Evolutionary conservation across 2,888 invertebrate species (phyloP).

Genomic region (Saturnia pavonia): DNA sequence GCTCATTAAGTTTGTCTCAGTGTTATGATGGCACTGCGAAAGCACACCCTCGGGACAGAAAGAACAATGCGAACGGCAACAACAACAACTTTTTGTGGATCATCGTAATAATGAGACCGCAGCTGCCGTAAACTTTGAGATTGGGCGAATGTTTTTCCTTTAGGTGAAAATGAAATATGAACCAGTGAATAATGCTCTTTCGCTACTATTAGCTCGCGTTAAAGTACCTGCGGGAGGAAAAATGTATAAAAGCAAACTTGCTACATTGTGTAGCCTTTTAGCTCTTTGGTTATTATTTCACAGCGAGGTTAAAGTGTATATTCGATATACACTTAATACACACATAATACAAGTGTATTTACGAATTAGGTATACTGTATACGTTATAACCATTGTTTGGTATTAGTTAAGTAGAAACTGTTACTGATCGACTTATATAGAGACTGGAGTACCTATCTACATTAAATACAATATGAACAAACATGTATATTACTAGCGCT

Average conservation of each 20-base stretch:
- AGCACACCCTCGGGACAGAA: constrained; percentile 4
- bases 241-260: background rate
- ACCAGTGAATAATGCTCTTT: constrained; percentile 14
- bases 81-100: constrained; percentile 13
- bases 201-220: constrained; percentile 12
- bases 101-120: constrained; percentile 16
- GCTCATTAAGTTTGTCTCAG: constrained; percentile 13
- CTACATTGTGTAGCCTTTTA: constrained; percentile 10
- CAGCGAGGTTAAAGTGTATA: background rate
- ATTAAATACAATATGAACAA: no score
- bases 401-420: background rate
- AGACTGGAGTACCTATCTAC: background rate
- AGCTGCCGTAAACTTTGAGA: constrained; percentile 15
- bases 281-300: constrained; percentile 11
- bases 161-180: constrained; percentile 13
- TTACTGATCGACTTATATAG: background rate
- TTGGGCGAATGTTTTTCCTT: constrained; percentile 14
- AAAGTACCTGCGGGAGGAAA: constrained; percentile 2
- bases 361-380: no score
- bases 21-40: constrained; percentile 3
- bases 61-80: constrained; percentile 9
- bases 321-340: background rate
- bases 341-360: no score
- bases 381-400: background rate
- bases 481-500: no score